A percentile compares a stretch with the other conserved stretches of the same genome.
phyloP scores from a whole-genome alignment of 2,888 invertebrate species.

The Sinhomidia bicolor region DNA sequence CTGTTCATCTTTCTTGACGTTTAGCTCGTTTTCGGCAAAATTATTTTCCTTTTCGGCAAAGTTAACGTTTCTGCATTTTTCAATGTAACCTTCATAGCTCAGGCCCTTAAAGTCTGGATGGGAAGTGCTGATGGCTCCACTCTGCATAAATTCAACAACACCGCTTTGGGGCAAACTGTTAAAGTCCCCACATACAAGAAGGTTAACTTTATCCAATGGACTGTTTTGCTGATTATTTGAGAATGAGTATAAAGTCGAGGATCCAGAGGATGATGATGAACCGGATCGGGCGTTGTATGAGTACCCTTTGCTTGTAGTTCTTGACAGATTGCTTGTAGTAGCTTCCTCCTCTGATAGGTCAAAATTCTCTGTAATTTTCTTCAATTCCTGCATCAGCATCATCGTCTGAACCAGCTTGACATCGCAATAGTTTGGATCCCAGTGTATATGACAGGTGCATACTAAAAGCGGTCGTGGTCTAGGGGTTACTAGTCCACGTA shows the following conservation, averaged over 20 bases:
- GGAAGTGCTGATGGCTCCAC: conserved; percentile 93
- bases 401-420: conserved; percentile 99
- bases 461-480: conserved; percentile 92
- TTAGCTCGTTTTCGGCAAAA: too few relatives aligned
- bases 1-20: too few relatives aligned
- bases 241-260: neutral
- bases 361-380: conserved; percentile 92
- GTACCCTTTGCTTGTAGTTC: neutral
- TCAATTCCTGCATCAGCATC: conserved; percentile 98
- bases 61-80: too few relatives aligned
- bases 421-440: conserved; percentile 99
- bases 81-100: conserved; percentile 94
- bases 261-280: conserved; percentile 38
- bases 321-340: neutral
- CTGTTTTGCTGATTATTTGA: neutral
- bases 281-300: neutral
- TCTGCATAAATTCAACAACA: conserved; percentile 96
- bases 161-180: conserved; percentile 96
- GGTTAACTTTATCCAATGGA: conserved; percentile 88
- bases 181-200: conserved; percentile 98
- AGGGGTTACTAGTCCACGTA: conserved; percentile 57
- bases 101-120: conserved; percentile 98
- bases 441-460: conserved; percentile 99
- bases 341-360: conserved; percentile 82
- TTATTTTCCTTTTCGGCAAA: too few relatives aligned